These are phyloP conservation scores for Lordiphosa mommai DNA, from an alignment of 1,140 invertebrate species.

Conservation along the genomic window DNA sequence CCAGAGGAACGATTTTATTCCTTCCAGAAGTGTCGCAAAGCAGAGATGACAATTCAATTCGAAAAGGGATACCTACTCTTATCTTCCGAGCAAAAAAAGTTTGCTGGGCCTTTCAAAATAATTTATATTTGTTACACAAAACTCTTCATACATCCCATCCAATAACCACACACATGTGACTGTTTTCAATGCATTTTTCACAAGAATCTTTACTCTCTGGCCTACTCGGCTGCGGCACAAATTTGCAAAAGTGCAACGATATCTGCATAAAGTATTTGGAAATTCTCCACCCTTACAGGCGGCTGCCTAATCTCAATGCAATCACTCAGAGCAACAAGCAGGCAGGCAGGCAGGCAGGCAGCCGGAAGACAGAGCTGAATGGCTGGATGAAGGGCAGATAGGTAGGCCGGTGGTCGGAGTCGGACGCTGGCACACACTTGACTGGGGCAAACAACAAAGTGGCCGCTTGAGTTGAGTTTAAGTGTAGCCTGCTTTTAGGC, in stretches of 20 bases:
- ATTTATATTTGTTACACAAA: too few relatives aligned
- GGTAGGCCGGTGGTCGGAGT: not conserved
- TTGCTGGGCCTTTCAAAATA: too few relatives aligned
- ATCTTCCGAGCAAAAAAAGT: too few relatives aligned
- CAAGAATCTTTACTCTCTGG: constrained; percentile 4
- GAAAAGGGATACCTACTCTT: too few relatives aligned
- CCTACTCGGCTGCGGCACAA: constrained; percentile 34
- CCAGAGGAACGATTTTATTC: too few relatives aligned
- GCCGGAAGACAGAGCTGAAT: constrained; percentile 4
- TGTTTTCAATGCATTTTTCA: constrained; percentile 65
- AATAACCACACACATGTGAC: not conserved
- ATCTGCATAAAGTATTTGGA: constrained; percentile 62
- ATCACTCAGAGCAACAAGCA: constrained; percentile 61
- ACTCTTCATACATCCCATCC: not conserved
- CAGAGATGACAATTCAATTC: too few relatives aligned
- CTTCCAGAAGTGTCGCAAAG: too few relatives aligned
- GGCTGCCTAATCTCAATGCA: constrained; percentile 66
- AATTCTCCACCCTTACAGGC: constrained; percentile 10
- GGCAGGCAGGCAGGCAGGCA: constrained; percentile 8
- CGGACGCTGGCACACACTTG: constrained; percentile 17
- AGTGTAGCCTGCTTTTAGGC: constrained; percentile 63
- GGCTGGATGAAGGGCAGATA: constrained; percentile 1
- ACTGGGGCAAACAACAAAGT: constrained; percentile 46
- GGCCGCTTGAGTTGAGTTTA: constrained; percentile 60
- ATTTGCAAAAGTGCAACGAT: constrained; percentile 69